Conservation (phyloP, 1,140 invertebrate genomes). For the Anastatus disparis region DNA sequence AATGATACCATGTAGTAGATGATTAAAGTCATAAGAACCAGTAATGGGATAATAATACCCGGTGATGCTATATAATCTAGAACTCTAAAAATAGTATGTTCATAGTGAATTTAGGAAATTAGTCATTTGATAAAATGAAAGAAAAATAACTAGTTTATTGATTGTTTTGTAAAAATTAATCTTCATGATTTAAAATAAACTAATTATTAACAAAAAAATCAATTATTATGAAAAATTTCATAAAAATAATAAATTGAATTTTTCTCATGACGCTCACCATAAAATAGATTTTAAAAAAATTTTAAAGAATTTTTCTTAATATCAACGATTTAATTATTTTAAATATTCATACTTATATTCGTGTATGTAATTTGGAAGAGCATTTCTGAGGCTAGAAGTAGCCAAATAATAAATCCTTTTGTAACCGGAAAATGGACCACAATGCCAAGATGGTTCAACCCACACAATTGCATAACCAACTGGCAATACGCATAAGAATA, state of each 20-base stretch:
- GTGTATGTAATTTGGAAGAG: slow-evolving; percentile 71
- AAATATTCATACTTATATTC: slow-evolving; percentile 20
- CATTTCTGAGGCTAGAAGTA: slow-evolving; percentile 80
- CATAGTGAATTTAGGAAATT: no score
- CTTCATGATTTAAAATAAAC: neutral
- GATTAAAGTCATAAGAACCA: slow-evolving; percentile 90
- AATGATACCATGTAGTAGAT: slow-evolving; percentile 95
- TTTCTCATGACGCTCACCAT: no score
- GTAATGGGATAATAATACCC: slow-evolving; percentile 91
- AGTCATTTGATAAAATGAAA: no score
- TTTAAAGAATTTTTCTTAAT: slow-evolving; percentile 4
- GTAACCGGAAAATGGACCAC: slow-evolving; percentile 93
- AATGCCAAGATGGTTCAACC: slow-evolving; percentile 93
- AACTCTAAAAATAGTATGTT: slow-evolving; percentile 72
- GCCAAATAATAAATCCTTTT: slow-evolving; percentile 88
- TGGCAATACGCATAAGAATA: slow-evolving; percentile 94
- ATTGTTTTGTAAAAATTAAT: neutral
- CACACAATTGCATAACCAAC: slow-evolving; percentile 95
- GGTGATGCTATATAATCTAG: slow-evolving; percentile 91
- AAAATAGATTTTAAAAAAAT: neutral
- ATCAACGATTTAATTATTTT: no score
- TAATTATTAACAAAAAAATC: no score
- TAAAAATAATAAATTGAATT: neutral
- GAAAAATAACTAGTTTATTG: slow-evolving; percentile 58
- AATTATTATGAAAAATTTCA: neutral